Conservation (phyloP, 2,113 vertebrate genomes). For the Eptesicus fuscus region DNA sequence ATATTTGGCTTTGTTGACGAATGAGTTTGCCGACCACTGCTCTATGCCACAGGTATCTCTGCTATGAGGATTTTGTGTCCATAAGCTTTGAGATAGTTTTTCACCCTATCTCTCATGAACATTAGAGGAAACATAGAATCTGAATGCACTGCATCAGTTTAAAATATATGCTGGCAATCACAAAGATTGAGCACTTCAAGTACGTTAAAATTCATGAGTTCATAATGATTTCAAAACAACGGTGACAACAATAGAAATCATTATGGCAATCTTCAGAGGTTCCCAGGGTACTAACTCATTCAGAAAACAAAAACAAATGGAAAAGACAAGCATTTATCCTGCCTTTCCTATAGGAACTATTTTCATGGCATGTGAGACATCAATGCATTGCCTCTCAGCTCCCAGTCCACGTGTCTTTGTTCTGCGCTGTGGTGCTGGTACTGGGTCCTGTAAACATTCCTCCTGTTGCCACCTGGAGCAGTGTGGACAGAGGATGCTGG, state of each 20-base stretch:
- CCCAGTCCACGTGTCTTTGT: not conserved
- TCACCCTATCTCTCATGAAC: not conserved
- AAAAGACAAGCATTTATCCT: not conserved
- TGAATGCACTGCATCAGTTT: not conserved
- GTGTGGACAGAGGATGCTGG: not conserved
- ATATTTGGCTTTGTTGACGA: too few species aligned
- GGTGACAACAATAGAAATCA: not conserved
- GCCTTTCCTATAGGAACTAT: not conserved
- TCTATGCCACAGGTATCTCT: not conserved
- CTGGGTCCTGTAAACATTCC: not conserved
- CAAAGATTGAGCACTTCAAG: not conserved
- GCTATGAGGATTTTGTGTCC: not conserved
- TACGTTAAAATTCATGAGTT: not conserved
- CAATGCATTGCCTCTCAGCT: too few species aligned
- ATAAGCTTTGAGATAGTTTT: not conserved
- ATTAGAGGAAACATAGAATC: not conserved
- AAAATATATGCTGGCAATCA: not conserved
- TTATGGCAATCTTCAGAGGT: not conserved
- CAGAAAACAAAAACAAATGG: not conserved
- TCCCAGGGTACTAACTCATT: not conserved
- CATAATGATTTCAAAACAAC: constrained; percentile 8
- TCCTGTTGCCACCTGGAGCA: not conserved
- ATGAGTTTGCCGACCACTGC: too few species aligned
- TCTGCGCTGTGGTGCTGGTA: not conserved
- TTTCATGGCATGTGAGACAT: not conserved